These are phyloP conservation scores for Akabosia matsudoensis DNA, from an alignment of 1,140 invertebrate genomes.

Conservation along the genomic window DNA sequence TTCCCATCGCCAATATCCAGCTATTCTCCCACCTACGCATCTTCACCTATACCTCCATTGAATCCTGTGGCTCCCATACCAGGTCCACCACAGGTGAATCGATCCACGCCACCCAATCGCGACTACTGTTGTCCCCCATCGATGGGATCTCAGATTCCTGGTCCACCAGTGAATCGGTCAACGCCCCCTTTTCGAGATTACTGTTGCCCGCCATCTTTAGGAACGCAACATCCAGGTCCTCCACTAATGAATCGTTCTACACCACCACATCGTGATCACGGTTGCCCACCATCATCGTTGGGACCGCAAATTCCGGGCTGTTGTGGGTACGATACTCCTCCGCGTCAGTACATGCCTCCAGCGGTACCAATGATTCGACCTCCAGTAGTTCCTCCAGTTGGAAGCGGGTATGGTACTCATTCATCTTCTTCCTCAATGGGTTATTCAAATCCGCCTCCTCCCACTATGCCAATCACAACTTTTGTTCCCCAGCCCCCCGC, in stretches of 20 bases:
- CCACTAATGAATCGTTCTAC: neutral
- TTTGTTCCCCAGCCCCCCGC: constrained; percentile 56
- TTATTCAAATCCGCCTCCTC: neutral
- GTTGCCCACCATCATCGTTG: neutral
- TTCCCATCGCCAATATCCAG: neutral
- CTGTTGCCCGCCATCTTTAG: neutral
- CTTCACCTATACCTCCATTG: neutral
- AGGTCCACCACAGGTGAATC: neutral
- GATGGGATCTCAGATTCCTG: neutral
- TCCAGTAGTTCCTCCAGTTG: neutral
- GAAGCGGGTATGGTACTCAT: neutral
- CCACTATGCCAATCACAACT: constrained; percentile 25
- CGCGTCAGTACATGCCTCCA: constrained; percentile 55
- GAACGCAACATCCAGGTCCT: neutral
- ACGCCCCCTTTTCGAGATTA: neutral
- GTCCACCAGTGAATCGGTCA: neutral
- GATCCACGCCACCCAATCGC: no score
- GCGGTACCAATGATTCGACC: neutral
- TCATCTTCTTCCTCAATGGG: neutral
- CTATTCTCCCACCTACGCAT: neutral
- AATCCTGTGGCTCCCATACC: neutral
- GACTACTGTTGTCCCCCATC: neutral
- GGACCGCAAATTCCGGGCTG: neutral
- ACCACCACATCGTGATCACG: neutral
- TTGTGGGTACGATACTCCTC: neutral